Evolutionary conservation across 2,888 invertebrate species (phyloP), one percentile per base, ranked within the genome.

Genomic region (Chloroclysta siterata): DNA sequence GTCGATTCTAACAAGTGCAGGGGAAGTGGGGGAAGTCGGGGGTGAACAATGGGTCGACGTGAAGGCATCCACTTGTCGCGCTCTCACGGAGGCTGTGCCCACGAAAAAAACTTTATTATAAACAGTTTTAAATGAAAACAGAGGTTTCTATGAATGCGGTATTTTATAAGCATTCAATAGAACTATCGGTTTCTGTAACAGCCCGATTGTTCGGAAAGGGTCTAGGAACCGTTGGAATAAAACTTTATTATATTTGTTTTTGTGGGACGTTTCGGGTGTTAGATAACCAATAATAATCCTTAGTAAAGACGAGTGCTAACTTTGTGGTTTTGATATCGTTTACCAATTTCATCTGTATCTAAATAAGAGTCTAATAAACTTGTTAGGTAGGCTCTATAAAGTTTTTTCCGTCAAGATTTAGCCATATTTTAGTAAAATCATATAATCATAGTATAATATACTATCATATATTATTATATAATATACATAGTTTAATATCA

Each of bases 21-120:
- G 61, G 51, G 47, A 41, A 17, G 63, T 36, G 60, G 61, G 61
- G 61, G 36, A 39, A 62, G 60, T 59, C 63, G 63, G 17, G 64
- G 68, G 73, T 76, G 70, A 90, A 92, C 92, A 92, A 91, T 90
- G 78, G 88, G 63, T 69, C 87, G 82, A 92, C 92, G 92, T 93
- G 92, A 85, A 80, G 92, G 92, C 88, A 92, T 92, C 86, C 92
- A 92, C 92, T 92, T 91, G 92, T 87, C 86, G 87, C 85, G 85
- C 79, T 85, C 85, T 80, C 85, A 85, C 85, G 84, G 79, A 83
- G 84, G 76, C 71, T 75, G 81, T 82, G 84, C 87, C 84, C 74
- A 71, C 68, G 72, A 75, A 80, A 81, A 79, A 76, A 79, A 73
- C 22, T 54, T 48, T 61, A 61, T 54, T 55, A 61, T 60, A 42